Base-by-base conservation (phyloP, 2,888 invertebrate genomes). In the Melieria picta region DNA sequence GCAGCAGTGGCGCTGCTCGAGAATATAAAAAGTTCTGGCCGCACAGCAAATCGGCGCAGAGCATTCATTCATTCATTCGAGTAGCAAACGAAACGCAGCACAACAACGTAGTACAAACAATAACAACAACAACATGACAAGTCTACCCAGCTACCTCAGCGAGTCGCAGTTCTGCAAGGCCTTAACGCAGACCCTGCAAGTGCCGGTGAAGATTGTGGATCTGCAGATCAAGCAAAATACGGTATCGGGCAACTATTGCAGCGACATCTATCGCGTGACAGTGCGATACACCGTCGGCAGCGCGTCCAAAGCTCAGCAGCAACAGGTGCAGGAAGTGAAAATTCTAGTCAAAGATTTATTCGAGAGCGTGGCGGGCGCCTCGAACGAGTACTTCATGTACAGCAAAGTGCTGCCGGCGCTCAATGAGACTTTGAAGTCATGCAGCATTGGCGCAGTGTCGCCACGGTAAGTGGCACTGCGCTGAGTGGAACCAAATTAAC, bases 231-330 rank as follows among this genome's bases (percentile, higher is more conserved):
- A 46, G 42, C 71, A 10, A 4, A 52, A 66, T 10, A 46, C 13
- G 48, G 43, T 55, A 10, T 80, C 80, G 30, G 82, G 80, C 45
- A 82, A 81, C 72, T 83, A 80, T 64, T 81, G 80, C 65, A 83
- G 83, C 74, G 75, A 74, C 73, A 81, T 81, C 71, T 80, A 80
- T 46, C 76, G 82, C 16, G 55, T 80, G 7, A 73, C 69, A 5
- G 70, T 81, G 1, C 57, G 65, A 48, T 82, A 75, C 62, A 75
- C 13, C 7, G 5, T 48, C 4, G 10, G 47, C 43, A 65, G 61
- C 4, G 16, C 43, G 10, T 46, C n/a, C 45, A 47, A 47, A 16
- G 48, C 11, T 7, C 10, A 6, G 16, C 57, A 4, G 16, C 48
- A 63, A 4, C 30, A 48, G 11, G 30, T 63, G 5, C 6, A 48